Base-by-base conservation (phyloP, 2,113 vertebrate genomes). In the Charadrius vociferus region DNA sequence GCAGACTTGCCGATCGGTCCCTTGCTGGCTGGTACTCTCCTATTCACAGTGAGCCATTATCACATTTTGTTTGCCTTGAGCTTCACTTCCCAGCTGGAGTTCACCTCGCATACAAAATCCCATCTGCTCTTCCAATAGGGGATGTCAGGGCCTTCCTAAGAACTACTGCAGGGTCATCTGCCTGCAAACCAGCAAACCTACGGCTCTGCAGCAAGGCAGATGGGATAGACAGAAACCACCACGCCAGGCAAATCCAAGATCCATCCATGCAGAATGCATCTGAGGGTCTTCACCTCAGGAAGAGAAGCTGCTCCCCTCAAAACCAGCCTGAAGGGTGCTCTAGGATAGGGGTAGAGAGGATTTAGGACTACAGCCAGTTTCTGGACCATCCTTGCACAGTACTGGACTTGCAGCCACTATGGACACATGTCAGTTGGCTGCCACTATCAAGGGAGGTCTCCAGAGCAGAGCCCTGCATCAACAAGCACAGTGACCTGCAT, bases 11-110 rank as follows among this genome's bases (percentile, higher is more conserved):
- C 5, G 5, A 22, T 9, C 41, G 21, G 6, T 66, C 11, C 39
- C 34, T 73, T 53, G 53, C 58, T 73, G 47, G 53, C 6, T 65
- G 71, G 29, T 82, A 49, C 9, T 4, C 61, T 72, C n/a, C 78
- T 65, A 2, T 59, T 79, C 49, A 45, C 24, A 17, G 4, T 1
- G 6, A 88, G 47, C 71, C 53, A 49, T 7, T 43, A 43, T 0
- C 1, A 0, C 0, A 0, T 65, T 70, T 43, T 11, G 65, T 77
- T 39, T 58, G 30, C 22, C 7, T 3, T 4, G 22, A 52, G 50
- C 49, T 86, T 66, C 62, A 58, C 36, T 86, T 50, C 53, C 72
- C 39, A 74, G 67, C 34, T 73, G 58, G 67, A 63, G 37, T 34
- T 75, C 2, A 0, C 14, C 9, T 18, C 21, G 43, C 43, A 29